Percentiles rank a stretch among this genome's conserved stretches.
Evolutionary conservation across 2,797 vertebrate species (phyloP).

Genomic region (Taenioides sp.): DNA sequence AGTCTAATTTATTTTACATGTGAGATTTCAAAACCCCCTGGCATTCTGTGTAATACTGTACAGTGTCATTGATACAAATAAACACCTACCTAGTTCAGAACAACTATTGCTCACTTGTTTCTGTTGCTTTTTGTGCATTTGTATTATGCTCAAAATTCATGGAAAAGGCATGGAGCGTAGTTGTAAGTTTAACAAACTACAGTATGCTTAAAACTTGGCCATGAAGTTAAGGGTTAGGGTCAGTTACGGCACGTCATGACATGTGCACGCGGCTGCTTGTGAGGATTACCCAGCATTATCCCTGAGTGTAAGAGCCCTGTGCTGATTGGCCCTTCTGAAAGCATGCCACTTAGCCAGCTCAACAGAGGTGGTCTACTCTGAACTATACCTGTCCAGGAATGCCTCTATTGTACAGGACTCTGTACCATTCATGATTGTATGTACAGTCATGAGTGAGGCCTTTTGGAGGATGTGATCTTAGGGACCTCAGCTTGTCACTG

Average conservation of each 20-base stretch:
- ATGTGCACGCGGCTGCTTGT: slow-evolving; percentile 50
- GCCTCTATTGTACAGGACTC: slow-evolving; percentile 27
- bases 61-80: slow-evolving; percentile 65
- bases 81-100: not conserved
- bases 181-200: slow-evolving; percentile 11
- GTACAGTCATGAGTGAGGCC: slow-evolving; percentile 4
- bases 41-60: slow-evolving; percentile 61
- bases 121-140: not conserved
- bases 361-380: slow-evolving; percentile 57
- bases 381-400: slow-evolving; percentile 60
- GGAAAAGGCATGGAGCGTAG: not conserved
- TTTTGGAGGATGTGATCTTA: slow-evolving; percentile 45
- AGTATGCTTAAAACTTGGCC: slow-evolving; percentile 3
- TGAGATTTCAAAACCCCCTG: slow-evolving; percentile 44
- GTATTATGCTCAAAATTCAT: not conserved
- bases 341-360: slow-evolving; percentile 64
- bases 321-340: slow-evolving; percentile 60
- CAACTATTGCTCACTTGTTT: not conserved
- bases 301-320: slow-evolving; percentile 51
- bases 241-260: slow-evolving; percentile 31
- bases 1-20: slow-evolving; percentile 67
- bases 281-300: slow-evolving; percentile 70
- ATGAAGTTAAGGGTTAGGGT: slow-evolving; percentile 30
- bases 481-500: slow-evolving; percentile 40
- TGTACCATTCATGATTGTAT: slow-evolving; percentile 4